Percentiles rank a stretch among this genome's conserved stretches.
Conservation (phyloP, 2,797 vertebrate genomes). For the Anomalospiza imberbis region DNA sequence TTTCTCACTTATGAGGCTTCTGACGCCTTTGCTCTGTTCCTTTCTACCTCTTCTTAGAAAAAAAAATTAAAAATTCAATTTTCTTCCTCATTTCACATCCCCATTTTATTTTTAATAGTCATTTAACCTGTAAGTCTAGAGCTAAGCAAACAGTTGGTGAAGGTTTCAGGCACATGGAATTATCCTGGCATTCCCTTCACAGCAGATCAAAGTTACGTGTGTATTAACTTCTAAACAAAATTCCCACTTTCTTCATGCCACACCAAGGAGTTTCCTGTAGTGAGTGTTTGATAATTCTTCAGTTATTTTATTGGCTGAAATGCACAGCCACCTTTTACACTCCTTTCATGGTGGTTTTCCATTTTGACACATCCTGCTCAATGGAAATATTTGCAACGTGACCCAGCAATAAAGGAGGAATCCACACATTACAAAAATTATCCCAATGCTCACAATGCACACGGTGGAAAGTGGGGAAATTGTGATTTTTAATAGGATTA, state of each 20-base stretch:
- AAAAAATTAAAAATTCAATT: slow-evolving; percentile 45
- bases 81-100: slow-evolving; percentile 40
- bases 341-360: background rate
- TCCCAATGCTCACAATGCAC: background rate
- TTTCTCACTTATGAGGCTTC: slow-evolving; percentile 30
- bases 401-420: background rate
- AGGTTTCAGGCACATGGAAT: background rate
- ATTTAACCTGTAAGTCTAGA: slow-evolving; percentile 25
- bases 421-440: background rate
- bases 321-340: background rate
- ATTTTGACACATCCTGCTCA: background rate
- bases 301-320: background rate
- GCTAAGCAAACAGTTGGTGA: slow-evolving; percentile 38
- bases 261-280: background rate
- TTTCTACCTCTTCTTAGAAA: background rate
- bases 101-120: slow-evolving; percentile 36
- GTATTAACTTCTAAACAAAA: background rate
- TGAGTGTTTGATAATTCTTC: background rate
- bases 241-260: background rate
- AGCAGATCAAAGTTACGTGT: background rate
- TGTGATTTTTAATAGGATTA: background rate
- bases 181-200: background rate
- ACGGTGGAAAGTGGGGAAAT: background rate
- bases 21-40: background rate
- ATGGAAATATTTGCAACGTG: background rate